Evolutionary conservation across 2,797 vertebrate species (phyloP), one percentile per base, ranked within the genome.

Genomic region (Morus bassanus): DNA sequence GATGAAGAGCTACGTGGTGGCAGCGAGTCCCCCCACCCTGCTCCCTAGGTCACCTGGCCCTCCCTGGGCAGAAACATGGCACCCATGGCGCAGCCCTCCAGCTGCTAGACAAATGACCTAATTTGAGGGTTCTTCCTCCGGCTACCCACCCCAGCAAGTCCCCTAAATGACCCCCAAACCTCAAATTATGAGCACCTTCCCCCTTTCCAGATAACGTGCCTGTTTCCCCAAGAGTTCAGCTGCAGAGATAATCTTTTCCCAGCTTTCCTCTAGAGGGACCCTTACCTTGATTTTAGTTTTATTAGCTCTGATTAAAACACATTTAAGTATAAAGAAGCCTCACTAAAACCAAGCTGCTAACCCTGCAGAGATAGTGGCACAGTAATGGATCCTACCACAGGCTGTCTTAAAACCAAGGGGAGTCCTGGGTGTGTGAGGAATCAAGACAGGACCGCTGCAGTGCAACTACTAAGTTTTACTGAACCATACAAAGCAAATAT

Each of bases 211-310:
- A 50, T 56, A 80, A 85, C 2, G 18, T 14, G 31, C 6, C 23
- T 79, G 70, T 94, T 94, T 87, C 78, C 70, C 68, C 81, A 76
- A 13, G 46, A 91, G 79, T 87, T 89, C 39, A 85, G 37, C 48
- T 94, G 69, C 43, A 76, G 46, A 92, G 75, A 96, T 80, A 90
- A 96, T 89, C 80, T 94, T 96, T 85, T 96, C 86, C 41, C 23
- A 74, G 41, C 59, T 97, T 97, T 98, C 96, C 97, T 97, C 97
- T 96, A 96, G 93, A 91, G 96, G 91, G 73, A 97, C 74, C 33
- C 91, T 94, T 97, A 96, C 93, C 93, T 94, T 96, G 93, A 94
- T 91, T 97, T 97, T 93, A 37, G 68, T 92, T 95, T 91, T 90
- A 97, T 95, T 93, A 94, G 35, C 64, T 97, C 70, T 87, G 75